Conservation (phyloP, 2,888 invertebrate genomes). For the Ephialtes manifestator region DNA sequence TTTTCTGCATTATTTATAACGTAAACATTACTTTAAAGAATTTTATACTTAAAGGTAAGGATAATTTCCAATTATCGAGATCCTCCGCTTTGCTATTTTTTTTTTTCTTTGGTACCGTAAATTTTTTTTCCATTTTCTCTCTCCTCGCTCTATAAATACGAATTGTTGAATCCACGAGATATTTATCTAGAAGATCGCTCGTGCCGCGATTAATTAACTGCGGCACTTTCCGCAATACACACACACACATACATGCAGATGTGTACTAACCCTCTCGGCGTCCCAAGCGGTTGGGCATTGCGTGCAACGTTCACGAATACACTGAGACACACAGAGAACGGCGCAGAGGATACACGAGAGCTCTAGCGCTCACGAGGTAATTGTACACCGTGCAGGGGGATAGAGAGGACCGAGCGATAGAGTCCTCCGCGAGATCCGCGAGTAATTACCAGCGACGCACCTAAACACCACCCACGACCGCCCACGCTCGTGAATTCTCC, state of each 20-base stretch:
- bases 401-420: conserved; percentile 73
- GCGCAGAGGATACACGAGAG: conserved; percentile 28
- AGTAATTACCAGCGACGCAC: conserved; percentile 80
- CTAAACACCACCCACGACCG: conserved; percentile 81
- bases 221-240: conserved; percentile 19
- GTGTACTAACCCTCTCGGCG: conserved; percentile 22
- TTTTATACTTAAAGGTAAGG: too few relatives aligned
- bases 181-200: conserved; percentile 46
- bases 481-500: conserved; percentile 73
- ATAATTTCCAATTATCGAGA: too few relatives aligned
- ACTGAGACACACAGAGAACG: conserved; percentile 1
- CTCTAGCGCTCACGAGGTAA: conserved; percentile 71
- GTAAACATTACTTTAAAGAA: too few relatives aligned
- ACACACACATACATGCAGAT: conserved; percentile 20
- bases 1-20: too few relatives aligned
- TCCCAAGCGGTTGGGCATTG: conserved; percentile 19
- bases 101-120: too few relatives aligned
- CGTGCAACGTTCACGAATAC: conserved; percentile 36
- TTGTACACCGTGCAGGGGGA: conserved; percentile 73
- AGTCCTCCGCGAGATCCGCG: conserved; percentile 78
- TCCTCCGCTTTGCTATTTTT: too few relatives aligned
- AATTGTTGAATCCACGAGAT: conserved; percentile 37
- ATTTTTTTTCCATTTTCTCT: too few relatives aligned
- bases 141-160: too few relatives aligned
- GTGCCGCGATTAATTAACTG: conserved; percentile 65